Conservation (phyloP, 2,113 vertebrate species). For the Alligator mississippiensis region DNA sequence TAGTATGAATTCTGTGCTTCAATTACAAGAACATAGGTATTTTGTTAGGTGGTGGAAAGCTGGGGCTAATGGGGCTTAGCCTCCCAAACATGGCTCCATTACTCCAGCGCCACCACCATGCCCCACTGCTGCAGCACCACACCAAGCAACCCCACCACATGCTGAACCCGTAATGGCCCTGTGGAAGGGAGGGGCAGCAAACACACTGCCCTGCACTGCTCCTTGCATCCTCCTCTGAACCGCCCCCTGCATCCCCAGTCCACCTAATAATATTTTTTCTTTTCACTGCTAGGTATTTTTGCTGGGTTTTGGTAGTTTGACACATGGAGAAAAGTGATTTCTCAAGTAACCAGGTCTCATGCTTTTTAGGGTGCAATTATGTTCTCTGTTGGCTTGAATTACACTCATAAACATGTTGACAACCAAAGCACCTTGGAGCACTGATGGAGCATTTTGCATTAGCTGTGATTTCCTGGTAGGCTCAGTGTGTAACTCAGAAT, state of each 20-base stretch:
- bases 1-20: background rate
- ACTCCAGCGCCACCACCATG: no score
- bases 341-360: background rate
- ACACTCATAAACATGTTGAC: background rate
- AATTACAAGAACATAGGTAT: no score
- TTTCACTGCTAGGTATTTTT: background rate
- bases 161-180: no score
- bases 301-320: constrained; percentile 39
- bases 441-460: background rate
- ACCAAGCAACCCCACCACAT: no score
- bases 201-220: no score
- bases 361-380: constrained; percentile 33
- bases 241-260: background rate
- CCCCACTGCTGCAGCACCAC: no score
- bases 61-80: no score
- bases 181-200: no score
- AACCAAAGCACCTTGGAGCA: background rate
- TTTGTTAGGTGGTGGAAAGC: no score
- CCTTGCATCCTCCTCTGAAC: no score
- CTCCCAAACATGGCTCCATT: no score
- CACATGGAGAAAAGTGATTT: constrained; percentile 40
- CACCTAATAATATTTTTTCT: background rate
- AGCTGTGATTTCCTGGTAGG: background rate
- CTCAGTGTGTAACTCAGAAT: background rate
- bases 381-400: background rate